Conservation (phyloP, 35 echinoderm and acorn worm species). For the Hemicentrotus pulcherrimus region DNA sequence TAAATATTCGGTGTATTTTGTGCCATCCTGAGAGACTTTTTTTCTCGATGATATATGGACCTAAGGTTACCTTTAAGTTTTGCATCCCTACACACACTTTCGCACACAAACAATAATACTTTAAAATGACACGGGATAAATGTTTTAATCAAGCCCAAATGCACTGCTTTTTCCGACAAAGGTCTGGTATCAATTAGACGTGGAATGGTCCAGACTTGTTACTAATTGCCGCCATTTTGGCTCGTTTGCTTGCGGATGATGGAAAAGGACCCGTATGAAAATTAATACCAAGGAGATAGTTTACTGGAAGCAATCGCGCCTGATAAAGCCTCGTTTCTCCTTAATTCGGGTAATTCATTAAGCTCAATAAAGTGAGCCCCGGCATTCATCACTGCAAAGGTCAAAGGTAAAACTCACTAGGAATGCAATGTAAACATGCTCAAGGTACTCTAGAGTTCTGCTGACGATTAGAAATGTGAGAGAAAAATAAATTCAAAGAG, state of each 20-base stretch:
- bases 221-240: constrained; percentile 36
- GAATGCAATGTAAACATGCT: background rate
- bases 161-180: background rate
- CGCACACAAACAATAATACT: background rate
- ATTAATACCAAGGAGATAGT: constrained; percentile 1
- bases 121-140: background rate
- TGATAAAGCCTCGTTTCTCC: constrained; percentile 14
- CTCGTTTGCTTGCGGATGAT: background rate
- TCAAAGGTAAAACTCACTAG: background rate
- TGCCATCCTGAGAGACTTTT: too few relatives aligned
- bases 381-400: background rate
- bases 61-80: background rate
- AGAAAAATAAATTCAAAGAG: too few relatives aligned
- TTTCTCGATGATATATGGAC: too few relatives aligned
- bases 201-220: background rate
- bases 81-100: background rate
- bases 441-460: background rate
- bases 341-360: background rate
- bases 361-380: background rate
- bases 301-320: background rate
- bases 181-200: background rate
- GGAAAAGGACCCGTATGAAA: background rate
- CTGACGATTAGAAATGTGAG: too few relatives aligned
- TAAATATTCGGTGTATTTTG: too few relatives aligned
- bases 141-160: background rate